Base-by-base conservation (phyloP, 2,888 invertebrate species). In the Clanis bilineata region DNA sequence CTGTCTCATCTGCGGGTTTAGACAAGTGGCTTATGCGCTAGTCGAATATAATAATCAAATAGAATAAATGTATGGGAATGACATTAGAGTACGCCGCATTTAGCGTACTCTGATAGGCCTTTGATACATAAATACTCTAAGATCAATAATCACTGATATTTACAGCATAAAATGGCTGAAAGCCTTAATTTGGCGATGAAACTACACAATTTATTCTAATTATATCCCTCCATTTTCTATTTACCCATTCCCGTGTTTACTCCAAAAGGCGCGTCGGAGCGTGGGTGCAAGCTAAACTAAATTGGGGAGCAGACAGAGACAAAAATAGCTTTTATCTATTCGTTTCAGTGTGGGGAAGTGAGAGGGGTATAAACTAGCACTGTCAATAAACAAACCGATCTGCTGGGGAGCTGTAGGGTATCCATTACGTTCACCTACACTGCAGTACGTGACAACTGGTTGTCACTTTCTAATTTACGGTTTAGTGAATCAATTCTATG, bases 221-320 rank as follows among this genome's bases (percentile, higher is more conserved):
- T 90, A 90, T 90, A 90, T 79, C 84, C 81, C 86, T 85, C 84
- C 85, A 85, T 86, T 84, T 85, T 85, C 86, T 91, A 90, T 91
- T 90, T 90, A 82, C 81, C 77, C 83, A 88, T 88, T 85, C 83
- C 84, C 77, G 79, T 92, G 89, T 92, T 91, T 90, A 90, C 89
- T 83, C 83, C 79, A 85, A 86, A 87, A 89, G 89, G 86, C 90
- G 86, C 83, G 84, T 76, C 83, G 71, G 79, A 83, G 86, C 88
- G 89, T 90, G 90, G 91, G 91, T 86, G 89, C 78, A 74, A 77
- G 81, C 78, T 77, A 74, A 76, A 85, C 88, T 88, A 88, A 87
- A 89, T 90, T 90, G 82, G 90, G 88, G 86, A 84, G 78, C 65
- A 79, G 90, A 90, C 70, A 80, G 88, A 85, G 90, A 91, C 82